phyloP scores from a whole-genome alignment of 2,888 invertebrate species.

The Nemotelus pantherinus region DNA sequence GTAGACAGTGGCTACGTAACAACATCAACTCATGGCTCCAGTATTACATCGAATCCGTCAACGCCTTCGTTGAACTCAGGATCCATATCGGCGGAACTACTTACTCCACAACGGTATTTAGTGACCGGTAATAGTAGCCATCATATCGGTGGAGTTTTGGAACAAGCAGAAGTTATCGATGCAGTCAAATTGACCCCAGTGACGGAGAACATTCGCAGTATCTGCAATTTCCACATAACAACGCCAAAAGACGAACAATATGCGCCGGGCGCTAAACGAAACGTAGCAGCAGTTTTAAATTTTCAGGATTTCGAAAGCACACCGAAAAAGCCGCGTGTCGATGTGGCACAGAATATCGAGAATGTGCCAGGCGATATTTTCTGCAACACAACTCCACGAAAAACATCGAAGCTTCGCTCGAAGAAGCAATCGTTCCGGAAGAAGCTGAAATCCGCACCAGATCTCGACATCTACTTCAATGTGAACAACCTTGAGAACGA shows the following conservation, averaged over 20 bases:
- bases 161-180: neutral
- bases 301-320: conserved; percentile 49
- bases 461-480: conserved; percentile 40
- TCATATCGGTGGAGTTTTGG: conserved; percentile 3
- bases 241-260: conserved; percentile 47
- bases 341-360: neutral
- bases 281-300: conserved; percentile 13
- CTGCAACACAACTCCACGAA: conserved; percentile 29
- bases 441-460: conserved; percentile 47
- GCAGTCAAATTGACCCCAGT: conserved; percentile 48
- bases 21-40: conserved; percentile 38
- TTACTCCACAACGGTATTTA: conserved; percentile 19
- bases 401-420: conserved; percentile 11
- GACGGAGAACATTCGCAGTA: conserved; percentile 48
- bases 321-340: conserved; percentile 44
- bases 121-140: neutral
- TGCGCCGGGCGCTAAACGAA: conserved; percentile 36
- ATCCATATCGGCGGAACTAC: neutral
- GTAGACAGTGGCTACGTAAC: conserved; percentile 47
- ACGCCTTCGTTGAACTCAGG: conserved; percentile 15
- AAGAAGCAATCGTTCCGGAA: conserved; percentile 42
- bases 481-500: conserved; percentile 43
- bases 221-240: conserved; percentile 49
- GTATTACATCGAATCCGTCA: conserved; percentile 25
- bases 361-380: neutral